phyloP scores from a whole-genome alignment of 2,113 vertebrate genomes.

The Platysternon megacephalum region DNA sequence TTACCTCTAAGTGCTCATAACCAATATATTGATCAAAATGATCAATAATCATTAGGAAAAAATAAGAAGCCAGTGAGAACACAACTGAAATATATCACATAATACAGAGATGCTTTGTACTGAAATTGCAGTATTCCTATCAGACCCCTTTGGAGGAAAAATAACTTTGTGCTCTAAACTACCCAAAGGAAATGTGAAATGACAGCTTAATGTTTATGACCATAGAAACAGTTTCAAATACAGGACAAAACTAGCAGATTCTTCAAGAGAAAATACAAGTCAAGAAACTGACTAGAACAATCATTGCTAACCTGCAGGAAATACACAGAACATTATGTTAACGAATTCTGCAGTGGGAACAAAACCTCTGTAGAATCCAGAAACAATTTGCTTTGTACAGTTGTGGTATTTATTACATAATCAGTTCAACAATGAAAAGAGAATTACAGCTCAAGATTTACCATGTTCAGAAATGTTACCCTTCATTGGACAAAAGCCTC shows the following conservation, averaged over 20 bases:
- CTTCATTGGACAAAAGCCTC: neutral
- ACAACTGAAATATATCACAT: neutral
- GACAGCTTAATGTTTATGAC: neutral
- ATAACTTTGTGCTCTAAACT: neutral
- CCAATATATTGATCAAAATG: neutral
- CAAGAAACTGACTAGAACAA: conserved; percentile 7
- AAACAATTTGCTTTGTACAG: conserved; percentile 28
- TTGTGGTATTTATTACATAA: neutral
- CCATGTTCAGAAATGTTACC: neutral
- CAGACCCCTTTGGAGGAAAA: neutral
- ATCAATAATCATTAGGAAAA: neutral
- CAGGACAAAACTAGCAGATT: neutral
- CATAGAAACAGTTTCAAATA: neutral
- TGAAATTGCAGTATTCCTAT: neutral
- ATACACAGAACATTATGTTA: conserved; percentile 26
- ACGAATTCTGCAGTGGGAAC: conserved; percentile 36
- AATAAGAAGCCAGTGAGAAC: neutral
- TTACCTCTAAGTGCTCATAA: no score
- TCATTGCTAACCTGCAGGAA: conserved; percentile 31
- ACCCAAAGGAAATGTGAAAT: neutral
- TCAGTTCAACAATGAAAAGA: neutral
- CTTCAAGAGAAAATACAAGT: conserved; percentile 26
- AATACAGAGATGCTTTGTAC: neutral
- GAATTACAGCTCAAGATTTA: neutral
- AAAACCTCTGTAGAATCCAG: conserved; percentile 20